Evolutionary conservation across 2,113 vertebrate species (phyloP).

Genomic region (Vulpes ferrilata): DNA sequence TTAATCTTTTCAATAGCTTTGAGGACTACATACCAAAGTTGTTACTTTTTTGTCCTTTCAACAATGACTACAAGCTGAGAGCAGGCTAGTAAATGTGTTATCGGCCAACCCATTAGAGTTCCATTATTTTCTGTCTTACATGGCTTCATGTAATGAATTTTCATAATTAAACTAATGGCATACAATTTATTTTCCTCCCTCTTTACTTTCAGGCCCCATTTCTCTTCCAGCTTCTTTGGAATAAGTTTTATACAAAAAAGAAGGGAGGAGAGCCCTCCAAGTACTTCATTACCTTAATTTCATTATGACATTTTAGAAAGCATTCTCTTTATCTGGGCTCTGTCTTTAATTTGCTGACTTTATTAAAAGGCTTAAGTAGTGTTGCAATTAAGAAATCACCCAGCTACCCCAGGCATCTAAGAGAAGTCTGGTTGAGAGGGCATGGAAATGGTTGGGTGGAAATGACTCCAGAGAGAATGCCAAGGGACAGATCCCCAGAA

Average conservation of each 20-base stretch:
- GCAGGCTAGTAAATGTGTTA: slow-evolving; percentile 79
- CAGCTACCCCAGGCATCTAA: slow-evolving; percentile 56
- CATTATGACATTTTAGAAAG: slow-evolving; percentile 81
- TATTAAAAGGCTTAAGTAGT: slow-evolving; percentile 78
- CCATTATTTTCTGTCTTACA: slow-evolving; percentile 83
- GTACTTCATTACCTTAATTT: slow-evolving; percentile 84
- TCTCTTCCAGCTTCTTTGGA: slow-evolving; percentile 79
- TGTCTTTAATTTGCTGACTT: slow-evolving; percentile 81
- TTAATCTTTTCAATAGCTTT: slow-evolving; percentile 82
- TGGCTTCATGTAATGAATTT: slow-evolving; percentile 84
- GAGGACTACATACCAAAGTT: slow-evolving; percentile 60
- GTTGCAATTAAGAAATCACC: slow-evolving; percentile 77
- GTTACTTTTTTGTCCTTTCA: slow-evolving; percentile 72
- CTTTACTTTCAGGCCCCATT: slow-evolving; percentile 81
- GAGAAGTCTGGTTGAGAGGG: slow-evolving; percentile 47
- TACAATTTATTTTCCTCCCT: slow-evolving; percentile 73
- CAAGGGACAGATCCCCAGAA: slow-evolving; percentile 15
- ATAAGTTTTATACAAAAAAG: slow-evolving; percentile 66
- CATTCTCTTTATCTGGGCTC: slow-evolving; percentile 76
- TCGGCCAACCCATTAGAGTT: slow-evolving; percentile 76
- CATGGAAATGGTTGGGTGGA: slow-evolving; percentile 39
- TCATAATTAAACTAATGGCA: slow-evolving; percentile 84
- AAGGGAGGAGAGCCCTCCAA: slow-evolving; percentile 76
- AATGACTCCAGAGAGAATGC: slow-evolving; percentile 51
- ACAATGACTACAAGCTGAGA: slow-evolving; percentile 75